Evolutionary conservation across 2,113 vertebrate species (phyloP).

Genomic region (Hypomesus transpacificus): DNA sequence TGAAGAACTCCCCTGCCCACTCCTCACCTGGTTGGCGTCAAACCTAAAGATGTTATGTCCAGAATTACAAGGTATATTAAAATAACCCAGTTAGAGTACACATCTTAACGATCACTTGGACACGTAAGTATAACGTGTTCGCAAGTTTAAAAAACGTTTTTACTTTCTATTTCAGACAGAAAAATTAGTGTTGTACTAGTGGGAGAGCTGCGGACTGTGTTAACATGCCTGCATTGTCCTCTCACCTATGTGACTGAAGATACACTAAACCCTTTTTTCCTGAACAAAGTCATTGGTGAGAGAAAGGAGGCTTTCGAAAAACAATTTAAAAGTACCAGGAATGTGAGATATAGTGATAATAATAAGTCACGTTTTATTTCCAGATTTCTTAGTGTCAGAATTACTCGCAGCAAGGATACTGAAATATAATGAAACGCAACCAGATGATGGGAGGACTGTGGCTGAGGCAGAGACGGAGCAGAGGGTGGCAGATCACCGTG

Average conservation of each 20-base stretch:
- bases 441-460: conserved; percentile 40
- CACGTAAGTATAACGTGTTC: neutral
- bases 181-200: conserved; percentile 49
- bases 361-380: neutral
- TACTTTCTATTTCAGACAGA: neutral
- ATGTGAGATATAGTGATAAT: too few relatives aligned
- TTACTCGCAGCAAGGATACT: conserved; percentile 63
- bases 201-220: conserved; percentile 59
- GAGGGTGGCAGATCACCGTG: conserved; percentile 30
- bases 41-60: conserved; percentile 51
- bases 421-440: conserved; percentile 44
- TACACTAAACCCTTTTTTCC: conserved; percentile 45
- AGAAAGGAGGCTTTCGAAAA: too few relatives aligned
- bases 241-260: conserved; percentile 50
- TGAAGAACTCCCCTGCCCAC: conserved; percentile 72
- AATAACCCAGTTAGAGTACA: neutral
- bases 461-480: conserved; percentile 57
- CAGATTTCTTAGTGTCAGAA: conserved; percentile 72
- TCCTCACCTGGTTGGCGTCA: conserved; percentile 65
- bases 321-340: neutral
- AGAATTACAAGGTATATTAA: conserved; percentile 43
- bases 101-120: neutral
- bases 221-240: conserved; percentile 58
- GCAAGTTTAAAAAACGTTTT: neutral
- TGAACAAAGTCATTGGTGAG: conserved; percentile 68